Evolutionary conservation across 2,888 invertebrate species (phyloP), one percentile per base, ranked within the genome.

Genomic region (Galeruca laticollis): DNA sequence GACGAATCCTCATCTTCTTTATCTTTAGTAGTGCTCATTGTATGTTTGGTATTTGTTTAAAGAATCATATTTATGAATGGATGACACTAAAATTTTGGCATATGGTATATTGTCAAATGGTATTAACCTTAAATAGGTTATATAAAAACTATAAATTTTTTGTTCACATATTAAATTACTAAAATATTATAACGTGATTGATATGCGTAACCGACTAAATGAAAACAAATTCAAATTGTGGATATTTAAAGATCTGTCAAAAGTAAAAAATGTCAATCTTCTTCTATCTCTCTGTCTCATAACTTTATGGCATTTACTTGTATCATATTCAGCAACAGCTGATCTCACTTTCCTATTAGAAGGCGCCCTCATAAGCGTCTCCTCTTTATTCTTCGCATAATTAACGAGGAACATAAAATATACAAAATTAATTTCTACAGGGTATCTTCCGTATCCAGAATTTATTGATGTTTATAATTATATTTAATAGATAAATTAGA

Each of bases 1-100:
- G 80, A 62, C 20, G 79, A 57, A 60, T 76, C 75, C 8, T 76
- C 76, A 47, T 80, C 77, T 35, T 73, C 71, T 21, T 60, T 64
- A 47, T 68, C 69, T 64, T 71, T 73, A 47, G 11, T 18, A 18
- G 43, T 60, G 13, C 13, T 60, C 60, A 26, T 31, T 15, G 18
- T 60, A 21, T 47, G 6, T 60, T 47, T 31, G 43, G 20, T 9
- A 26, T 31, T 49, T 47, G 21, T 47, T 33, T 57, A 51, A 61
- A 60, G n/a, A 26, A 40, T 20, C n/a, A 56, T 40, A 33, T 60
- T 56, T 15, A 60, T 51, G 52, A 60, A 52, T 35, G 18, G 49
- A 35, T 71, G 64, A 71, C 68, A 71, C 68, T 61, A 61, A 65
- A 71, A 71, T 63, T 71, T 71, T 71, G 71, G 64, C 71, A 57